These are phyloP conservation scores for Porites lobata DNA, from an alignment of 92 coral and sea anemone genomes.

Conservation along the genomic window DNA sequence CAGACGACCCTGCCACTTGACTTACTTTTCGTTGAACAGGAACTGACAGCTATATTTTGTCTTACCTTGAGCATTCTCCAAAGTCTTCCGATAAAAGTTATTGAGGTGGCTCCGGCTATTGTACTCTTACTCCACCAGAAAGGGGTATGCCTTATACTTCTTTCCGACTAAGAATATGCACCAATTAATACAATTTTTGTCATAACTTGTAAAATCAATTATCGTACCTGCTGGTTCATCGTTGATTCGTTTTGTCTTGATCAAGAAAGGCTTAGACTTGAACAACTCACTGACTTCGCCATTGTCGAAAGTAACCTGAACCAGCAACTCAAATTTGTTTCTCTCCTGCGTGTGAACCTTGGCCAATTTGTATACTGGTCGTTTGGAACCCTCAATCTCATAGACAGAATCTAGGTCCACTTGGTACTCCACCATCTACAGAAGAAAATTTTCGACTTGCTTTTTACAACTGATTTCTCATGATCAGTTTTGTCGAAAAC, in stretches of 20 bases:
- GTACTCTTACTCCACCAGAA: no score
- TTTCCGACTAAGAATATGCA: no score
- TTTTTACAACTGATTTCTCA: no score
- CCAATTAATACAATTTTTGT: no score
- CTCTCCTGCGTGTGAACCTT: constrained; percentile 85
- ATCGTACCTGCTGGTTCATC: constrained; percentile 47
- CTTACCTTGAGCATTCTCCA: no score
- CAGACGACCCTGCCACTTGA: no score
- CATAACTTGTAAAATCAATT: neutral
- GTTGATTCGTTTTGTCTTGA: constrained; percentile 69
- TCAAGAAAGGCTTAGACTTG: constrained; percentile 78
- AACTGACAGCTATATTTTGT: no score
- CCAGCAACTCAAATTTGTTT: constrained; percentile 84
- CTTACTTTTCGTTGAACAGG: no score
- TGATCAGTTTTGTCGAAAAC: no score
- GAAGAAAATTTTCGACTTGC: neutral
- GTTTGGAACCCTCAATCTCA: constrained; percentile 55
- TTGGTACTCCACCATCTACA: constrained; percentile 24
- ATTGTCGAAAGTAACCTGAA: constrained; percentile 67
- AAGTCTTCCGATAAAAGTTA: no score
- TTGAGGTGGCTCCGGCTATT: no score
- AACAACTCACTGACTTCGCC: constrained; percentile 67
- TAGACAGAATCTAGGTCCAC: constrained; percentile 95
- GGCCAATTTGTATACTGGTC: constrained; percentile 93
- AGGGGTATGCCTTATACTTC: no score